Conservation (phyloP, 35 echinoderm and acorn worm species). For the Patiria miniata region DNA sequence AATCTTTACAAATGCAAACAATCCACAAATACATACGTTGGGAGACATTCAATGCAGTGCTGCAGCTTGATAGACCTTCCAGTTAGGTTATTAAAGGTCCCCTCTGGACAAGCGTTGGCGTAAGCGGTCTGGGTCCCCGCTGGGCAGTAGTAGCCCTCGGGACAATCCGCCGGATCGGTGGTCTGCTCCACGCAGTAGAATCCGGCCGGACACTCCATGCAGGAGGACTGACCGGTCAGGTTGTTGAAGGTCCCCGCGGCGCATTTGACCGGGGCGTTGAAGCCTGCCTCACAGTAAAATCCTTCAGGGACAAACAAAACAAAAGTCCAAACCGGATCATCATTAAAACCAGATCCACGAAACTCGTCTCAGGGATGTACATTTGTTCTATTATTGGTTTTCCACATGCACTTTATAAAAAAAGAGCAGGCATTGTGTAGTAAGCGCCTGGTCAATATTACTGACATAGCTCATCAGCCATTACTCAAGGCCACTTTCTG, state of each 20-base stretch:
- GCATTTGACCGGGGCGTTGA: constrained; percentile 55
- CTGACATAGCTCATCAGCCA: too few species aligned
- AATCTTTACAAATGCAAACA: background rate
- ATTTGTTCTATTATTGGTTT: background rate
- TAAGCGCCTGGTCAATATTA: too few species aligned
- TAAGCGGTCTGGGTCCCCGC: constrained; percentile 60
- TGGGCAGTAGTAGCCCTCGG: constrained; percentile 86
- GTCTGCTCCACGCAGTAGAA: constrained; percentile 92
- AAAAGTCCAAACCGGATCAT: background rate
- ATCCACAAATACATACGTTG: constrained; percentile 67
- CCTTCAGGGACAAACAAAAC: constrained; percentile 33
- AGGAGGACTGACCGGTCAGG: constrained; percentile 65
- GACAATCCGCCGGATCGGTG: constrained; percentile 75
- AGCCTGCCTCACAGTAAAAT: constrained; percentile 71
- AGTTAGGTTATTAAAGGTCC: constrained; percentile 95
- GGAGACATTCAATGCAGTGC: constrained; percentile 82
- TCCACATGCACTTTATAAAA: background rate
- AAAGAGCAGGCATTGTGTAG: too few species aligned
- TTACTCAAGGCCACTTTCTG: too few species aligned
- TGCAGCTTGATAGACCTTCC: constrained; percentile 31
- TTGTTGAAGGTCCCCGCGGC: constrained; percentile 81
- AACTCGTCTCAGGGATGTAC: background rate
- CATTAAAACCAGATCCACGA: background rate
- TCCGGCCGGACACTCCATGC: constrained; percentile 73
- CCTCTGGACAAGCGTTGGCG: constrained; percentile 78